Base-by-base conservation (phyloP, 2,113 vertebrate genomes). In the Panurus biarmicus region DNA sequence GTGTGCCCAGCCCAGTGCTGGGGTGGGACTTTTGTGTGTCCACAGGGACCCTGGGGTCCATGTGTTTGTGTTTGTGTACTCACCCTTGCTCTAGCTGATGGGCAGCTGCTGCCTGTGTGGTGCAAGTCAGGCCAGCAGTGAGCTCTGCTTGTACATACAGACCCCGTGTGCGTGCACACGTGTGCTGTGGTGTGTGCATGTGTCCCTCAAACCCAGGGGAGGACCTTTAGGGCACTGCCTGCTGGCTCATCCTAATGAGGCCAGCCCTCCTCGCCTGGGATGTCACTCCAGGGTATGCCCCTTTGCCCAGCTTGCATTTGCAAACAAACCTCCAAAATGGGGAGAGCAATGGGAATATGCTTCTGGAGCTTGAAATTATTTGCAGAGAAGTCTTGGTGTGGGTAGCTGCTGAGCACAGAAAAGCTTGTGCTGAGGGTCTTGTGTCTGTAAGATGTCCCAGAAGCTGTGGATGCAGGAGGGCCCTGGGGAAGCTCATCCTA, bases 111-210 rank as follows among this genome's bases (percentile, higher is more conserved):
- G 5, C 67, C 87, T 56, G 11, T 50, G 35, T 5, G 0, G 28
- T 40, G 47, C 4, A 1, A 25, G 57, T 15, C 0, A 0, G 66
- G 79, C 48, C 48, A 31, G 62, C 4, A 7, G 61, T 40, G 36
- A 93, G 36, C 50, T 87, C 78, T 79, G 91, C 54, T 82, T 85
- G 54, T 50, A 76, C 2, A 1, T 76, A 61, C 7, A 9, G 71
- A 64, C n/a, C 40, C n/a, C 1, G 1, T 25, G 72, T 66, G 77
- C 2, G 19, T 29, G 38, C 38, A 40, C 58, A 36, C 0, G 2
- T 65, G 90, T 96, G 95, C 87, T 79, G 90, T 95, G 89, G 53
- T 76, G 92, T 87, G 58, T 91, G 95, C 95, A 95, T 93, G 95
- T 71, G 61, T 78, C 42, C 8, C 17, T 24, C 9, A 14, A 10